Percentiles rank a stretch among this genome's conserved stretches.
Evolutionary conservation across 2,113 vertebrate genomes (phyloP).

Genomic region (Muntiacus reevesi): DNA sequence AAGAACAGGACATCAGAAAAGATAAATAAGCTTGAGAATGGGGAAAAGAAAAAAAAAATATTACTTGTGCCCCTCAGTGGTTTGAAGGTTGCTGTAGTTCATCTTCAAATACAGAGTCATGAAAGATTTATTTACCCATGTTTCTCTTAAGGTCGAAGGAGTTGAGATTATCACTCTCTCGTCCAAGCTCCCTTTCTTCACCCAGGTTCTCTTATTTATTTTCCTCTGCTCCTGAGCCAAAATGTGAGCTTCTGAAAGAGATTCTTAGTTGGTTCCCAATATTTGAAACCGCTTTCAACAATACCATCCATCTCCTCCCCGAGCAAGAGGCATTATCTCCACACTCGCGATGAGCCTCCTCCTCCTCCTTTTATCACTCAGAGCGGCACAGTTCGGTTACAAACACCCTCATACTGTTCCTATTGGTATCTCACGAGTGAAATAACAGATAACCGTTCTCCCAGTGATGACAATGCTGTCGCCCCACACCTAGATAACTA

Average conservation of each 20-base stretch:
- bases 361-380: conserved; percentile 77
- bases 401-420: conserved; percentile 77
- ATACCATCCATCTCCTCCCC: conserved; percentile 72
- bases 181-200: conserved; percentile 44
- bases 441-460: conserved; percentile 80
- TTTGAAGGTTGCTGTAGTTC: conserved; percentile 65
- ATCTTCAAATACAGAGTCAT: conserved; percentile 54
- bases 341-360: conserved; percentile 79
- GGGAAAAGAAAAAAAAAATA: conserved; percentile 31
- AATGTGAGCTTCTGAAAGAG: conserved; percentile 57
- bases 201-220: conserved; percentile 50
- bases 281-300: conserved; percentile 76
- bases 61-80: conserved; percentile 35
- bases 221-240: conserved; percentile 62
- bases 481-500: conserved; percentile 74
- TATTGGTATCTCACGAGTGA: conserved; percentile 75
- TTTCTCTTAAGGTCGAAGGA: conserved; percentile 71
- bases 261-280: conserved; percentile 73
- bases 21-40: conserved; percentile 17
- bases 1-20: conserved; percentile 47
- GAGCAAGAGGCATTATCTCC: conserved; percentile 77
- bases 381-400: conserved; percentile 74
- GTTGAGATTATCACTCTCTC: conserved; percentile 59
- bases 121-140: conserved; percentile 71
- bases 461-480: conserved; percentile 66